phyloP scores from a whole-genome alignment of 1,140 invertebrate species.

The Calycopis cecrops region DNA sequence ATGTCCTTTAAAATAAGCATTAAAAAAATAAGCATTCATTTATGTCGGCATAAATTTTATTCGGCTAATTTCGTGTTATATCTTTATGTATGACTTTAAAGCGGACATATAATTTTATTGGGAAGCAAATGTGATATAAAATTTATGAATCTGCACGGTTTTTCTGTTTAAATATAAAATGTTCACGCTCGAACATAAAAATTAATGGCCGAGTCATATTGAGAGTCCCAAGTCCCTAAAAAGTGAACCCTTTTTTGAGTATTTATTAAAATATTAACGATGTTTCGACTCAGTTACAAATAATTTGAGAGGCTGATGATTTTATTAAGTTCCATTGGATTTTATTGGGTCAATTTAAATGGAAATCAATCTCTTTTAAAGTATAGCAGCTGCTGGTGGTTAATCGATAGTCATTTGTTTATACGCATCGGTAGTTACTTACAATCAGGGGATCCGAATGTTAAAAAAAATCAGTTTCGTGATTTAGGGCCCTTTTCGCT shows the following conservation, averaged over 20 bases:
- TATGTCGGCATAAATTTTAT: slow-evolving; percentile 1
- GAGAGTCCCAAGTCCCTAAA: slow-evolving; percentile 5
- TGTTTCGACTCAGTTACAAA: background rate
- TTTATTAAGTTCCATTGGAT: too few species aligned
- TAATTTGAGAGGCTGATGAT: too few species aligned
- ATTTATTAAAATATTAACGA: background rate
- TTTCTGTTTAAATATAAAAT: slow-evolving; percentile 12
- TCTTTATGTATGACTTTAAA: slow-evolving; percentile 7
- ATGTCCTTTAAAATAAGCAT: too few species aligned
- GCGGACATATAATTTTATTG: slow-evolving; percentile 7
- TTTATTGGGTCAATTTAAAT: too few species aligned
- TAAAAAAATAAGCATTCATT: background rate
- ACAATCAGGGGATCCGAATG: too few species aligned
- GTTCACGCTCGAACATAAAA: slow-evolving; percentile 2
- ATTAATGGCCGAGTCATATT: slow-evolving; percentile 3
- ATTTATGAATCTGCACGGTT: slow-evolving; percentile 2
- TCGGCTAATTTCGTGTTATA: background rate
- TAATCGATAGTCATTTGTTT: too few species aligned
- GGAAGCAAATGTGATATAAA: slow-evolving; percentile 4
- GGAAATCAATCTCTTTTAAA: too few species aligned
- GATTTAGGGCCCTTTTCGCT: too few species aligned
- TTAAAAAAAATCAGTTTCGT: too few species aligned
- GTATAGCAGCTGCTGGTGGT: too few species aligned
- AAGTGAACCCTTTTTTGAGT: background rate
- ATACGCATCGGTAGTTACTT: too few species aligned